phyloP scores from a whole-genome alignment of 2,888 invertebrate species.

The Cabera pusaria region DNA sequence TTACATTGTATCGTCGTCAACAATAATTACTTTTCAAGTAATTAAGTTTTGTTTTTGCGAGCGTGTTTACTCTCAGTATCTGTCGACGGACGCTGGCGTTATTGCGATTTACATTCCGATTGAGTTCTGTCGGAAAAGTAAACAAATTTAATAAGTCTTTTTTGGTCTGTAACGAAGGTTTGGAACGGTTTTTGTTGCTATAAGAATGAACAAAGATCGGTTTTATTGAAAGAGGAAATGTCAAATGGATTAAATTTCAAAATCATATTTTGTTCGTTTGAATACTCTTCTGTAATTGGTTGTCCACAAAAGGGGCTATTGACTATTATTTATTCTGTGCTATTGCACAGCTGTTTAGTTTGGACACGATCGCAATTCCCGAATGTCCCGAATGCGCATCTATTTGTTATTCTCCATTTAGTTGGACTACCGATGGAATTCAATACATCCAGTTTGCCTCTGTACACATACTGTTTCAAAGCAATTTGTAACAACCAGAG shows the following conservation, averaged over 20 bases:
- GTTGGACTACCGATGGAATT: background rate
- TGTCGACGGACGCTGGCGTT: background rate
- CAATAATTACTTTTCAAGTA: slow-evolving; percentile 4
- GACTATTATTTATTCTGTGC: too few species aligned
- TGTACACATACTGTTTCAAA: too few species aligned
- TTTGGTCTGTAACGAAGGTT: too few species aligned
- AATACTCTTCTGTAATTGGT: too few species aligned
- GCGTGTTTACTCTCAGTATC: background rate
- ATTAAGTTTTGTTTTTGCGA: slow-evolving; percentile 8
- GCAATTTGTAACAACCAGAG: too few species aligned
- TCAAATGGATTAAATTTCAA: too few species aligned
- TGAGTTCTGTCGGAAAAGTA: too few species aligned
- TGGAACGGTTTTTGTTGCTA: too few species aligned
- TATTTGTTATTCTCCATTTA: slow-evolving; percentile 2
- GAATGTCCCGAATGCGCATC: slow-evolving; percentile 21
- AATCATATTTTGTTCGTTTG: too few species aligned
- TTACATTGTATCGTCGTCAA: background rate
- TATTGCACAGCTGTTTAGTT: slow-evolving; percentile 12
- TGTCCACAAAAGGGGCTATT: background rate
- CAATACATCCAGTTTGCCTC: slow-evolving; percentile 1
- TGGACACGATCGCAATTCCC: slow-evolving; percentile 8
- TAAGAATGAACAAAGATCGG: too few species aligned
- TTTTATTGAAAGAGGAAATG: too few species aligned
- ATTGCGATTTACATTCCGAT: slow-evolving; percentile 1
- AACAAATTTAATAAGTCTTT: too few species aligned